A percentile compares a stretch with the other conserved stretches of the same genome.
These are phyloP conservation scores for Hemiscyllium ocellatum DNA, from an alignment of 2,113 vertebrate genomes.

Conservation along the genomic window DNA sequence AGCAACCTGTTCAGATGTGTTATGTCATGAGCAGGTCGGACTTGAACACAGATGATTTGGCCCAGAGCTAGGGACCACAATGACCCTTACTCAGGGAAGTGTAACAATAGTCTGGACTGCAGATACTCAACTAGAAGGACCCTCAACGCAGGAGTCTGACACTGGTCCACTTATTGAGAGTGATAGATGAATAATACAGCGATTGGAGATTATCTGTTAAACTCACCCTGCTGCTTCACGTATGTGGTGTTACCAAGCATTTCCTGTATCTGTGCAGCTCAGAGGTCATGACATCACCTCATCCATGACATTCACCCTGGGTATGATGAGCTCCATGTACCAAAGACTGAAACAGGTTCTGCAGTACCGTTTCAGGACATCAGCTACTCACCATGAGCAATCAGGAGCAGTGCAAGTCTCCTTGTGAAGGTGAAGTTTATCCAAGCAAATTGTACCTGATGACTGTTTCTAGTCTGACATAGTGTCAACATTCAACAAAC, in stretches of 20 bases:
- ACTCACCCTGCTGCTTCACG: neutral
- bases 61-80: too few species aligned
- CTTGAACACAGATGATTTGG: too few species aligned
- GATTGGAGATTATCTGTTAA: neutral
- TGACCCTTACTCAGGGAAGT: too few species aligned
- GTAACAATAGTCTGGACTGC: neutral
- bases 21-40: too few species aligned
- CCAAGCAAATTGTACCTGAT: neutral
- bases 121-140: neutral
- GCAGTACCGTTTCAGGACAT: neutral
- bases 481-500: neutral
- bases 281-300: neutral
- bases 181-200: neutral
- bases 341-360: neutral
- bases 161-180: neutral
- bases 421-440: neutral
- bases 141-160: neutral
- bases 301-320: neutral
- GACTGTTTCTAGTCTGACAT: neutral
- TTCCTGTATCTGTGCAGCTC: neutral
- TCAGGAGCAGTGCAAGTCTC: too few species aligned
- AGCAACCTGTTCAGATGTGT: too few species aligned
- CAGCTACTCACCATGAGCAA: neutral
- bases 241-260: too few species aligned
- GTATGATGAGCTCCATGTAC: neutral